Conservation (phyloP, 2,888 invertebrate species). For the Peribatodes rhomboidaria region DNA sequence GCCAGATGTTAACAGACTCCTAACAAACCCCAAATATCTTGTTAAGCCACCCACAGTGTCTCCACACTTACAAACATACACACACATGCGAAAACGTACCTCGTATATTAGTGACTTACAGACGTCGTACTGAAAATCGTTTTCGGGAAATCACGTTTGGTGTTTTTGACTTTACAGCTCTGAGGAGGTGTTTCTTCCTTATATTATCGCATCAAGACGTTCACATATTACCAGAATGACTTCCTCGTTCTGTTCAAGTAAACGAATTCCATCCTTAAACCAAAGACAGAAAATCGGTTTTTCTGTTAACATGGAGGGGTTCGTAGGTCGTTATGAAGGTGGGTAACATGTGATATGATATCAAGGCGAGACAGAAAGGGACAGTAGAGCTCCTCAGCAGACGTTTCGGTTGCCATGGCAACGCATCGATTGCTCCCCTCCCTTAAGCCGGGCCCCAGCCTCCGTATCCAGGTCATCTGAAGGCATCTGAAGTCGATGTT, state of each 20-base stretch:
- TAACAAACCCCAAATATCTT: constrained; percentile 84
- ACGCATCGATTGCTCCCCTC: constrained; percentile 82
- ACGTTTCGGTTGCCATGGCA: constrained; percentile 84
- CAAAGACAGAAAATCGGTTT: neutral
- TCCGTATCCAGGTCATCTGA: constrained; percentile 83
- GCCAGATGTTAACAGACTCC: constrained; percentile 83
- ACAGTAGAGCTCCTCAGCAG: constrained; percentile 86
- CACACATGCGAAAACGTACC: constrained; percentile 49
- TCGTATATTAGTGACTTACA: constrained; percentile 49
- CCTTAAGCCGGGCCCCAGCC: constrained; percentile 66
- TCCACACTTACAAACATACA: constrained; percentile 54
- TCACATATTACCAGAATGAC: constrained; percentile 52
- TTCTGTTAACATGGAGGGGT: neutral
- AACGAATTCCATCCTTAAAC: constrained; percentile 47
- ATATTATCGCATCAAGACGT: constrained; percentile 77
- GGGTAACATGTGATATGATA: constrained; percentile 80
- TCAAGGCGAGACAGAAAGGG: constrained; percentile 86
- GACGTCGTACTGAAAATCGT: constrained; percentile 23
- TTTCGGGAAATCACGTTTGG: constrained; percentile 38
- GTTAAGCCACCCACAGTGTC: constrained; percentile 80
- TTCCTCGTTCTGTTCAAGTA: constrained; percentile 12
- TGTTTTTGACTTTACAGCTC: constrained; percentile 76
- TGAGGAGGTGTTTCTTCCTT: constrained; percentile 76
- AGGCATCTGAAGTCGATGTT: constrained; percentile 62
- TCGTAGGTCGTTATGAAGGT: constrained; percentile 53